Evolutionary conservation across 1,140 invertebrate species (phyloP).

Genomic region (Drosophila dunni): DNA sequence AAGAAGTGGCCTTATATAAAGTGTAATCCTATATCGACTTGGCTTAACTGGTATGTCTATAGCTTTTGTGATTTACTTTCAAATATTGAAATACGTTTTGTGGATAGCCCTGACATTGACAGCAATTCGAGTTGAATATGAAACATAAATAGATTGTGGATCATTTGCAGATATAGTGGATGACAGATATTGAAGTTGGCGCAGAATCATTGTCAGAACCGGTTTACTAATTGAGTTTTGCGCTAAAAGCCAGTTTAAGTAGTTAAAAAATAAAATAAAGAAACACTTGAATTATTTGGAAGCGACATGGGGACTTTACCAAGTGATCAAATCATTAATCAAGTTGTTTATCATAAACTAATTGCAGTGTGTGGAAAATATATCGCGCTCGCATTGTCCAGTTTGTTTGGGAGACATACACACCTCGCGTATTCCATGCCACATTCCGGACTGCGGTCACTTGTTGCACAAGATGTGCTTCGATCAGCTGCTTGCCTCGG

Average conservation of each 20-base stretch:
- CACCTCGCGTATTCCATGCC: conserved; percentile 93
- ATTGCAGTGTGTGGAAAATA: conserved; percentile 93
- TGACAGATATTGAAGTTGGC: conserved; percentile 30
- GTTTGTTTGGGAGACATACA: conserved; percentile 95
- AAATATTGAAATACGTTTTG: background rate
- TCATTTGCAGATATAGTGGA: conserved; percentile 37
- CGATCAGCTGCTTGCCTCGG: conserved; percentile 89
- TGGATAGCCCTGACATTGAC: conserved; percentile 26
- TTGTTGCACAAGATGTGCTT: conserved; percentile 93
- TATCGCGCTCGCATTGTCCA: conserved; percentile 93
- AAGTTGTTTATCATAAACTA: background rate
- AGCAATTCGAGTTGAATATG: conserved; percentile 6
- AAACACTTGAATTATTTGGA: conserved; percentile 17
- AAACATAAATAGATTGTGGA: conserved; percentile 33
- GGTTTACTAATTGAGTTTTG: conserved; percentile 53
- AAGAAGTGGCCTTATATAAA: too few species aligned
- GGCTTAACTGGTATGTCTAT: background rate
- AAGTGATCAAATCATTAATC: background rate
- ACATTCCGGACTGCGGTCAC: conserved; percentile 94
- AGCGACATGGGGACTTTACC: background rate
- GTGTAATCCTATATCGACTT: too few species aligned
- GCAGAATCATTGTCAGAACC: conserved; percentile 52
- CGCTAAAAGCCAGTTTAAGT: conserved; percentile 37
- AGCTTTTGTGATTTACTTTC: background rate
- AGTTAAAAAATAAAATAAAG: background rate